A percentile compares a stretch with the other conserved stretches of the same genome.
Conservation (phyloP, 2,113 vertebrate species). For the Suncus etruscus region DNA sequence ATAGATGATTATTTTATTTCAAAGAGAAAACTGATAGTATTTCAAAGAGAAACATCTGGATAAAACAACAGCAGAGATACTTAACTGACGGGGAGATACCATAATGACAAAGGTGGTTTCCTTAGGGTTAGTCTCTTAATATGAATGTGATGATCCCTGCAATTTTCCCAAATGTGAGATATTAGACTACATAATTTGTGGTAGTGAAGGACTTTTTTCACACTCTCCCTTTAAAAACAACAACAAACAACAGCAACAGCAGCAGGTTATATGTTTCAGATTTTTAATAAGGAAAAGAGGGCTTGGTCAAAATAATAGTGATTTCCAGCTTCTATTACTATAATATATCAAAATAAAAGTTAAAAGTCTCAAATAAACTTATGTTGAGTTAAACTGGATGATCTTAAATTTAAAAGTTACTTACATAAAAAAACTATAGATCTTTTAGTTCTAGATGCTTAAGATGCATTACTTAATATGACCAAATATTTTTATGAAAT, state of each 20-base stretch:
- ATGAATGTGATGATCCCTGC: no score
- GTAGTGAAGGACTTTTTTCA: no score
- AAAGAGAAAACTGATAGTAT: not conserved
- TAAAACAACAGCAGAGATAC: not conserved
- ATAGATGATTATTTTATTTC: conserved; percentile 5
- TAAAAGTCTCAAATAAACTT: conserved; percentile 21
- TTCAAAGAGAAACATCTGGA: not conserved
- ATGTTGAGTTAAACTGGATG: not conserved
- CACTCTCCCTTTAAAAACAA: no score
- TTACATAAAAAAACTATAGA: not conserved
- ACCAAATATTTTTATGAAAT: not conserved
- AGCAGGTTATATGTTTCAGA: no score
- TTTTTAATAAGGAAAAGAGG: not conserved
- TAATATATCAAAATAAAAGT: not conserved
- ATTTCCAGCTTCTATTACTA: not conserved
- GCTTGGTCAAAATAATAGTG: not conserved
- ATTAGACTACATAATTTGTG: no score
- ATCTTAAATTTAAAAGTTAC: not conserved
- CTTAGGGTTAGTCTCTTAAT: no score
- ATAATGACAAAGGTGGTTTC: no score
- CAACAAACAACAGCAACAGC: no score
- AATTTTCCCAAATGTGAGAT: no score
- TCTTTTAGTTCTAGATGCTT: not conserved
- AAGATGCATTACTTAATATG: not conserved
- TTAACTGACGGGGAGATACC: no score